Evolutionary conservation across 2,113 vertebrate genomes (phyloP).

Genomic region (Dunckerocampus dactyliophorus): DNA sequence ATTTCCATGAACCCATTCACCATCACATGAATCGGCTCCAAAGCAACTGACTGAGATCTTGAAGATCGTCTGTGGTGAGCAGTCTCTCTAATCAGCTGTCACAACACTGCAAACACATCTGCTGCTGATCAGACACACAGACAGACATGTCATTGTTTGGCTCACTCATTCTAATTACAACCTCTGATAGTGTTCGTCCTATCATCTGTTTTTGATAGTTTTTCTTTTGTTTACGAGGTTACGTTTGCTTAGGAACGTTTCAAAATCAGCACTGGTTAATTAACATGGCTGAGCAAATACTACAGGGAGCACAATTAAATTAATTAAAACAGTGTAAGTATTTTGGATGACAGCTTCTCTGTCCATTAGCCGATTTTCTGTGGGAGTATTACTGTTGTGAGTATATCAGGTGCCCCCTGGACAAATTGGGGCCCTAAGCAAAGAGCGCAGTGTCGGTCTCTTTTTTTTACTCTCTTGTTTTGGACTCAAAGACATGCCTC

Average conservation of each 20-base stretch:
- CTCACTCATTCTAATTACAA: conserved; percentile 44
- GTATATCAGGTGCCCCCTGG: too few species aligned
- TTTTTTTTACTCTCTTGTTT: too few species aligned
- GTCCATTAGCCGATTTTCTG: background rate
- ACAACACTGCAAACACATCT: conserved; percentile 33
- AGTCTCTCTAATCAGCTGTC: conserved; percentile 41
- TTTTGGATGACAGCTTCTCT: background rate
- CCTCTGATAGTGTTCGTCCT: conserved; percentile 5
- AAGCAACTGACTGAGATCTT: conserved; percentile 40
- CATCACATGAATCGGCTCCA: conserved; percentile 35
- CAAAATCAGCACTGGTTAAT: too few species aligned
- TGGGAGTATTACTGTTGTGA: background rate
- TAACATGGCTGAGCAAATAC: background rate
- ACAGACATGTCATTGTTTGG: conserved; percentile 20
- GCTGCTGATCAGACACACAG: conserved; percentile 46
- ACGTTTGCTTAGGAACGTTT: background rate
- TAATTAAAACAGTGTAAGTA: background rate
- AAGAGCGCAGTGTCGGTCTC: too few species aligned
- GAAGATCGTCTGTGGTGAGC: conserved; percentile 37
- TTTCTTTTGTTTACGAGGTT: conserved; percentile 4
- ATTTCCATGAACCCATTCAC: conserved; percentile 28
- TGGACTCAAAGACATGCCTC: too few species aligned
- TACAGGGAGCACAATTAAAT: background rate
- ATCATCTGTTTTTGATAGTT: conserved; percentile 27
- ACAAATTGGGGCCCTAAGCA: too few species aligned